phyloP scores from a whole-genome alignment of 2,888 invertebrate genomes.

The Drosophila trichaetosa region DNA sequence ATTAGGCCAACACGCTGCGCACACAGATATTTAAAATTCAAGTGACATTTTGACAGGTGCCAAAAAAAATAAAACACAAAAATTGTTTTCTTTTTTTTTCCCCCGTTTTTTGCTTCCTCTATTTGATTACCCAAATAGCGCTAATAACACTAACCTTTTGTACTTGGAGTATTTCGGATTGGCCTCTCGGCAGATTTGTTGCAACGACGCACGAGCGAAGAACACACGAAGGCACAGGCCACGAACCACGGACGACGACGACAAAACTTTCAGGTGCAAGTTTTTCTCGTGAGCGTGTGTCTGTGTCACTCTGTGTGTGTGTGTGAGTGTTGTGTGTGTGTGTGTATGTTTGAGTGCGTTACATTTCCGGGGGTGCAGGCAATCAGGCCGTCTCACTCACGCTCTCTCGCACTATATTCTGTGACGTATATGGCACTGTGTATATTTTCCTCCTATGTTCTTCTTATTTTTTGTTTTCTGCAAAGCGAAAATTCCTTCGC shows the following conservation, averaged over 20 bases:
- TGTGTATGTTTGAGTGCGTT: conserved; percentile 49
- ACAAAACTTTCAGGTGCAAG: conserved; percentile 77
- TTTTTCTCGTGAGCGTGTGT: conserved; percentile 62
- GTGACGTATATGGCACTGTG: conserved; percentile 72
- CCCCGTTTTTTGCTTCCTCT: neutral
- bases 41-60: conserved; percentile 69
- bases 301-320: conserved; percentile 40
- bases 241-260: conserved; percentile 38
- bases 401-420: conserved; percentile 53
- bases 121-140: conserved; percentile 19
- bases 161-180: conserved; percentile 50
- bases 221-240: conserved; percentile 51
- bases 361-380: conserved; percentile 82
- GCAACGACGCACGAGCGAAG: conserved; percentile 50
- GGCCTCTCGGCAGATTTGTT: conserved; percentile 47
- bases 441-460: conserved; percentile 35
- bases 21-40: conserved; percentile 38
- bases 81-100: conserved; percentile 5
- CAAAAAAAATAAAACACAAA: conserved; percentile 19
- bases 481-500: conserved; percentile 69
- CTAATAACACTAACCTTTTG: conserved; percentile 63
- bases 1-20: conserved; percentile 68
- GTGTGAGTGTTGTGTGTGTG: conserved; percentile 32
- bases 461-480: conserved; percentile 45
- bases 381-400: conserved; percentile 59